These are phyloP conservation scores for Schizothorax lantsangensis DNA, from an alignment of 2,797 vertebrate genomes.

Conservation along the genomic window DNA sequence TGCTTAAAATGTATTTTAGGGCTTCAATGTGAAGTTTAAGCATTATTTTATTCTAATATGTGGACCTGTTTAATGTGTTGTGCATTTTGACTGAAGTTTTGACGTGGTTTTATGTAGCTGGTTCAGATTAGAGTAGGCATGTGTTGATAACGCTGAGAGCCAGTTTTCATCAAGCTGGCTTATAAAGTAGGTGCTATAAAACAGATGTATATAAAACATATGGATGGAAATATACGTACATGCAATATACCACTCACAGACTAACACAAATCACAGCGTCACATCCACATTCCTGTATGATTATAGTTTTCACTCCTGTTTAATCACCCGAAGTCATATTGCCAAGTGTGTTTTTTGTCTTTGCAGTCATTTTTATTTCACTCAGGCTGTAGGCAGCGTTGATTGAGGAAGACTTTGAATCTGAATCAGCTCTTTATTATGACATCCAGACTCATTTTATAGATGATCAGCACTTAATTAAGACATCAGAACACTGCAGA, in stretches of 20 bases:
- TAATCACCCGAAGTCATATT: not conserved
- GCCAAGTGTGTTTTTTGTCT: not conserved
- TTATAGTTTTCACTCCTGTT: conserved; percentile 6
- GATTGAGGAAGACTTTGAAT: not conserved
- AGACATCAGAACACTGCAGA: not conserved
- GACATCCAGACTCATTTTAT: too few species aligned
- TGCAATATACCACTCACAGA: not conserved
- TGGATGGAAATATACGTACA: not conserved
- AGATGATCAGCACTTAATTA: not conserved
- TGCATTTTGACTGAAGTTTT: not conserved
- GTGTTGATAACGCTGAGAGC: not conserved
- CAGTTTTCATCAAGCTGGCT: conserved; percentile 24
- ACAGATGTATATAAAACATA: not conserved
- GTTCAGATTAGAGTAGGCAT: not conserved
- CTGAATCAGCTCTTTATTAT: not conserved
- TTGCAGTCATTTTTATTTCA: not conserved
- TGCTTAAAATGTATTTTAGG: conserved; percentile 55
- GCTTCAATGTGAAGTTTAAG: conserved; percentile 17
- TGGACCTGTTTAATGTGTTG: not conserved
- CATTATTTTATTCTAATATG: not conserved
- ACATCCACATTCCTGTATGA: conserved; percentile 17
- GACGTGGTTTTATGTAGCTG: not conserved
- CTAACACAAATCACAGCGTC: not conserved
- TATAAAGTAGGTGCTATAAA: not conserved
- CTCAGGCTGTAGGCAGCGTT: not conserved